Evolutionary conservation across 2,888 invertebrate species (phyloP), one percentile per base, ranked within the genome.

Genomic region (Melinaea menophilus): DNA sequence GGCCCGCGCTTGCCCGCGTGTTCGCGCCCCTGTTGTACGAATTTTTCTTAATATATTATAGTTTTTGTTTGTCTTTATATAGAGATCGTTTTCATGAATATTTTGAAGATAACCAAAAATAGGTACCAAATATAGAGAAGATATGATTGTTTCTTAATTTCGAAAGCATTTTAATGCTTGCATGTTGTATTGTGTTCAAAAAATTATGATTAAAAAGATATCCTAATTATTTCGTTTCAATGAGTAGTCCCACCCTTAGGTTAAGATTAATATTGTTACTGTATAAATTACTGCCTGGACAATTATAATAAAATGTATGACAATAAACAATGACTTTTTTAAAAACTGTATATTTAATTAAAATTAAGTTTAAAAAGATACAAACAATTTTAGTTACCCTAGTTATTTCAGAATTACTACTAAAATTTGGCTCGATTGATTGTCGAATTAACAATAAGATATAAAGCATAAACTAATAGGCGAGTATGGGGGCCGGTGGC

Each of bases 141-240:
- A 85, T 88, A 89, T 86, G 80, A 86, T 86, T 88, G 85, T 90
- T 90, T 90, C 82, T 82, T 90, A 79, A 87, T 88, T 90, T 88
- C 87, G 79, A 82, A 89, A 90, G 90, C 90, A 90, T 90, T 83
- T 84, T 85, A 72, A 90, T 90, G 91, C 90, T 90, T 90, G 88
- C 90, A 91, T 90, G 90, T 90, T 89, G 90, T 91, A 90, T 91
- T 91, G 91, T 90, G 90, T 91, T 91, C 90, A 90, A 86, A 90
- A 88, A 88, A 89, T 84, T 85, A 87, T 80, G 76, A 88, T 85
- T 86, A 89, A 88, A 90, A 88, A 86, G 84, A 88, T 87, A 86
- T 85, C 79, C 80, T 78, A 76, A 78, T 78, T 58, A 64, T 69
- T 62, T 68, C 71, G 72, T 74, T 78, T 79, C 66, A 70, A 74